Evolutionary conservation across 2,797 vertebrate genomes (phyloP).

Genomic region (Bufotes viridis): DNA sequence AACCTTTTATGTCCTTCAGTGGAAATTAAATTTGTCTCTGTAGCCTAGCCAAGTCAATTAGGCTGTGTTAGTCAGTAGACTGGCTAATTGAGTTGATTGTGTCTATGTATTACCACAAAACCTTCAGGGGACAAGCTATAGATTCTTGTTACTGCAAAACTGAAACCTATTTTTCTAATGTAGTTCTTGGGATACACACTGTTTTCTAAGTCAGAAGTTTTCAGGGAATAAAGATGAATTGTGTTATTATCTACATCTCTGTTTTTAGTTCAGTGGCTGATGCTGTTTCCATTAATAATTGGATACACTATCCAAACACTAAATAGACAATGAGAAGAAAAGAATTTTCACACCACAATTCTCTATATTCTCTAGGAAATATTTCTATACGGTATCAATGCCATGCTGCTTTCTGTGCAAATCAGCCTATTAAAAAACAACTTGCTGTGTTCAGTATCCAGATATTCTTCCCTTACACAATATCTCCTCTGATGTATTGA

Average conservation of each 20-base stretch:
- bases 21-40: conserved; percentile 50
- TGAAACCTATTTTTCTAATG: conserved; percentile 33
- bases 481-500: conserved; percentile 8
- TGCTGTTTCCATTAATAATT: conserved; percentile 17
- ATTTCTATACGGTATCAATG: conserved; percentile 33
- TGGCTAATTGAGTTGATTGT: conserved; percentile 57
- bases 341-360: conserved; percentile 11
- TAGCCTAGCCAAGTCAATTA: conserved; percentile 57
- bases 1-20: conserved; percentile 61
- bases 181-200: conserved; percentile 19
- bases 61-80: conserved; percentile 53
- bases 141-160: conserved; percentile 53
- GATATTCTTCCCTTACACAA: conserved; percentile 17
- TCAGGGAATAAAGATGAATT: conserved; percentile 12
- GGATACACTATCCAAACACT: conserved; percentile 29
- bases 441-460: conserved; percentile 41
- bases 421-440: conserved; percentile 49
- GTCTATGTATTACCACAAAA: conserved; percentile 52
- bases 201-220: conserved; percentile 19
- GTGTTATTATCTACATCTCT: conserved; percentile 6
- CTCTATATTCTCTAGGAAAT: conserved; percentile 20
- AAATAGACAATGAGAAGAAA: conserved; percentile 28
- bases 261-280: conserved; percentile 19
- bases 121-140: conserved; percentile 54
- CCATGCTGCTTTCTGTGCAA: conserved; percentile 31